Percentiles rank a stretch among this genome's conserved stretches.
Evolutionary conservation across 35 echinoderm and acorn worm species (phyloP).

Genomic region (Nesometra sesokonis): DNA sequence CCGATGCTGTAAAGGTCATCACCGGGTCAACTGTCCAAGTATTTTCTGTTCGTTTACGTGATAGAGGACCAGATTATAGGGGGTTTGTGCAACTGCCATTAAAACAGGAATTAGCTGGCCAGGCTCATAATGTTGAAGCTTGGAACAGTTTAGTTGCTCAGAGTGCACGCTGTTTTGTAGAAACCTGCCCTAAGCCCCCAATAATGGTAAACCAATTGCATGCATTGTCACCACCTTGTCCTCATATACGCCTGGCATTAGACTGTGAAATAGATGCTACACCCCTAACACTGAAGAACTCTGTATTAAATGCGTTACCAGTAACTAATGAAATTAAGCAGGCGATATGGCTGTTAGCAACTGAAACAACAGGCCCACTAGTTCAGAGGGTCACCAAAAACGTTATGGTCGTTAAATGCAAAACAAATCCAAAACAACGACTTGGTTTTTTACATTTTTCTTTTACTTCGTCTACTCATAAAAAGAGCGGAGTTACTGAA

Average conservation of each 20-base stretch:
- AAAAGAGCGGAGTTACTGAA: conserved; percentile 48
- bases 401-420: conserved; percentile 98
- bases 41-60: conserved; percentile 82
- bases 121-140: conserved; percentile 25
- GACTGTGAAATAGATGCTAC: conserved; percentile 66
- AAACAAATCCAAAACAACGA: conserved; percentile 71
- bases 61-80: conserved; percentile 75
- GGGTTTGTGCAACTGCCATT: conserved; percentile 88
- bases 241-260: conserved; percentile 57
- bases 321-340: conserved; percentile 98
- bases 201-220: conserved; percentile 10
- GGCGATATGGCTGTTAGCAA: conserved; percentile 91
- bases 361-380: conserved; percentile 90
- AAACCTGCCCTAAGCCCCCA: conserved; percentile 52
- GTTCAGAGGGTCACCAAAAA: conserved; percentile 95
- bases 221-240: conserved; percentile 30
- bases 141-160: conserved; percentile 8
- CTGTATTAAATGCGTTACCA: conserved; percentile 71
- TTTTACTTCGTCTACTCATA: conserved; percentile 49
- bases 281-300: conserved; percentile 89
- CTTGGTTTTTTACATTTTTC: conserved; percentile 95
- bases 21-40: conserved; percentile 86
- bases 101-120: conserved; percentile 20
- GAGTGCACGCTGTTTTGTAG: conserved; percentile 67
- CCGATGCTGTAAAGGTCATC: conserved; percentile 88